These are phyloP conservation scores for Ptyas mucosa DNA, from an alignment of 2,113 vertebrate species.

Conservation along the genomic window DNA sequence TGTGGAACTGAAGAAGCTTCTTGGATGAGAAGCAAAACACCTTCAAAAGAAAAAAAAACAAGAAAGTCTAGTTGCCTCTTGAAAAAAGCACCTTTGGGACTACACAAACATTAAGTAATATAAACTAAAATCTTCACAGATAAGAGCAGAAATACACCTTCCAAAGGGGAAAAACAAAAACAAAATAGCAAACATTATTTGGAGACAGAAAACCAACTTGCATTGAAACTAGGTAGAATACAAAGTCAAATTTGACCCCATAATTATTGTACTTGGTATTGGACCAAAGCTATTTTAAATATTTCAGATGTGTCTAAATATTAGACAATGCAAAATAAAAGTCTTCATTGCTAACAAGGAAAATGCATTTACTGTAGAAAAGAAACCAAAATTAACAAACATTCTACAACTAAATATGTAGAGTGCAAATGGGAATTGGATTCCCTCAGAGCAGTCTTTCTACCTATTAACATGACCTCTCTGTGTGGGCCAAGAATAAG, in stretches of 20 bases:
- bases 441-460: background rate
- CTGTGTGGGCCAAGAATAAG: background rate
- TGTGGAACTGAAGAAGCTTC: too few relatives aligned
- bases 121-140: background rate
- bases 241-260: background rate
- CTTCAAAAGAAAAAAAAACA: too few relatives aligned
- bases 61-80: too few relatives aligned
- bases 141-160: background rate
- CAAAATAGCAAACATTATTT: background rate
- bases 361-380: background rate
- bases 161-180: background rate
- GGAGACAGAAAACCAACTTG: too few relatives aligned
- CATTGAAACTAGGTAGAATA: background rate
- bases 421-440: background rate
- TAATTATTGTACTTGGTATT: background rate
- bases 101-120: background rate
- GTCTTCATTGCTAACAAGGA: background rate
- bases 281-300: background rate
- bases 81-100: too few relatives aligned
- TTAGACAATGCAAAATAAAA: background rate
- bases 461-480: background rate
- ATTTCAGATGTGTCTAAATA: background rate
- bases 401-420: background rate
- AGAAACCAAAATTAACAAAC: background rate
- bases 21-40: too few relatives aligned